Evolutionary conservation across 2,888 invertebrate genomes (phyloP).

Genomic region (Drosophila prostipennis): DNA sequence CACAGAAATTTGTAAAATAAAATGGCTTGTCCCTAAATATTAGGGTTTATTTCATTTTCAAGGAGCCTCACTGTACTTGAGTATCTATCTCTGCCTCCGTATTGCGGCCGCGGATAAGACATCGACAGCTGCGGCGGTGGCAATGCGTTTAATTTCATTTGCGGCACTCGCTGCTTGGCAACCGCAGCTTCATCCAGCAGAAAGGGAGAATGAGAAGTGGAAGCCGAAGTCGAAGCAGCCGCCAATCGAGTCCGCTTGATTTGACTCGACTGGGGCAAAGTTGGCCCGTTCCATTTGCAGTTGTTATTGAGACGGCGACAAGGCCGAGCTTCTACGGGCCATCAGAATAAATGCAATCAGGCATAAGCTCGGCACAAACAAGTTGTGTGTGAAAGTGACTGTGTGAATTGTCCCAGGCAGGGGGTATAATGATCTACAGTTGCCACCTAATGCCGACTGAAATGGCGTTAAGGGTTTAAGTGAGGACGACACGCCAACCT

Average conservation of each 20-base stretch:
- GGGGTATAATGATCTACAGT: constrained; percentile 44
- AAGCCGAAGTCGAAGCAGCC: constrained; percentile 12
- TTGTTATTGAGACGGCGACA: constrained; percentile 50
- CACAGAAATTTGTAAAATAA: too few relatives aligned
- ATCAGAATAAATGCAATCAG: constrained; percentile 56
- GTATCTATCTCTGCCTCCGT: constrained; percentile 19
- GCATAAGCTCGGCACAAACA: constrained; percentile 47
- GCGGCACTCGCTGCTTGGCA: constrained; percentile 51
- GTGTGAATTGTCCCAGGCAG: background rate
- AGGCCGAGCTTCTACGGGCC: constrained; percentile 46
- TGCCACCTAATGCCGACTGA: constrained; percentile 47
- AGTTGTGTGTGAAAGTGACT: constrained; percentile 9
- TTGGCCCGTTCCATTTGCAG: constrained; percentile 40
- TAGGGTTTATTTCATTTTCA: too few relatives aligned
- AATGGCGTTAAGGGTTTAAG: constrained; percentile 43
- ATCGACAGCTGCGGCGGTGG: constrained; percentile 63
- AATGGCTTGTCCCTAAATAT: too few relatives aligned
- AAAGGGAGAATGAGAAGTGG: background rate
- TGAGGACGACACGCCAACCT: constrained; percentile 41
- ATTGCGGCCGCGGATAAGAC: constrained; percentile 46
- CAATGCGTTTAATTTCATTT: constrained; percentile 81
- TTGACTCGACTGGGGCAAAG: constrained; percentile 35
- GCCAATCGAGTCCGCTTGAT: constrained; percentile 40
- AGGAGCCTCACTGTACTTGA: background rate
- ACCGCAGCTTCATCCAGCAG: constrained; percentile 37